Conservation (phyloP, 2,888 invertebrate genomes). For the Leistus spinibarbis region DNA sequence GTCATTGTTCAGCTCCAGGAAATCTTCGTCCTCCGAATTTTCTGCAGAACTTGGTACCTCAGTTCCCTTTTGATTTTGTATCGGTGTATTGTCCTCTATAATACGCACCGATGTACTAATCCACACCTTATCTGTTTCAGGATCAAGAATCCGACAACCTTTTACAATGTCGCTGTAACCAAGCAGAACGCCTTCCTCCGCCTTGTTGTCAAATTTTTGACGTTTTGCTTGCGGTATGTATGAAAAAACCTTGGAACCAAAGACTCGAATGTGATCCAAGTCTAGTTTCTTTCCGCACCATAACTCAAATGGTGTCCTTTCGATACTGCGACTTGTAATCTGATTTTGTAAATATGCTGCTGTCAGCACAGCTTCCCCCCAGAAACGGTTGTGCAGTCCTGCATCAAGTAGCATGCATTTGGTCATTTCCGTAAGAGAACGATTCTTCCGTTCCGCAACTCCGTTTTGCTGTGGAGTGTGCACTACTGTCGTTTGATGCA, state of each 20-base stretch:
- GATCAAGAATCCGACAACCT: slow-evolving; percentile 42
- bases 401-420: slow-evolving; percentile 13
- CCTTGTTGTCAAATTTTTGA: slow-evolving; percentile 41
- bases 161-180: slow-evolving; percentile 43
- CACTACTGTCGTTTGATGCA: slow-evolving; percentile 40
- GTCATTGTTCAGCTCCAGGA: too few relatives aligned
- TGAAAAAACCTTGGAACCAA: slow-evolving; percentile 6
- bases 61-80: too few relatives aligned
- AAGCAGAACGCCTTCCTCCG: slow-evolving; percentile 42
- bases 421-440: background rate
- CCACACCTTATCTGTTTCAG: slow-evolving; percentile 26
- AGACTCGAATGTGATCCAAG: background rate
- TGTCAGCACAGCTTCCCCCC: slow-evolving; percentile 20
- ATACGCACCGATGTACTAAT: slow-evolving; percentile 10
- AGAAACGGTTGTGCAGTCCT: too few relatives aligned
- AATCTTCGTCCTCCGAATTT: too few relatives aligned
- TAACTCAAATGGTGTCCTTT: slow-evolving; percentile 3
- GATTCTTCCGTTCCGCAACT: background rate
- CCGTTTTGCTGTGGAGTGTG: slow-evolving; percentile 46
- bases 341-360: slow-evolving; percentile 30
- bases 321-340: background rate
- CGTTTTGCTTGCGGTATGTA: slow-evolving; percentile 42
- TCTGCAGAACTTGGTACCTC: too few relatives aligned
- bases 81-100: background rate
- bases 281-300: background rate